A percentile compares a stretch with the other conserved stretches of the same genome.
phyloP scores from a whole-genome alignment of 2,888 invertebrate species.

The Sarcophaga variegata region DNA sequence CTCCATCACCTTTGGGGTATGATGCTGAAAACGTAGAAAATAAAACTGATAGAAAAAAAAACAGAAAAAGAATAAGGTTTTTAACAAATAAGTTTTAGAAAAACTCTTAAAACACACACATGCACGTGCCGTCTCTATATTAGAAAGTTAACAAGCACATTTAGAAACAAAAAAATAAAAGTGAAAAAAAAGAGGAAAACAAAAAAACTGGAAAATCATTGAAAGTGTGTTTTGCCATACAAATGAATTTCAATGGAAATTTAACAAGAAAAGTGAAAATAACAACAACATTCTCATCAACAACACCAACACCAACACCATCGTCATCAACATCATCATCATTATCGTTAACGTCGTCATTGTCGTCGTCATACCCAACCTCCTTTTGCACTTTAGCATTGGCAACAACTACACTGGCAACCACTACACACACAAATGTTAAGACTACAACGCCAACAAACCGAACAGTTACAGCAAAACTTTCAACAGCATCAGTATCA shows the following conservation, averaged over 20 bases:
- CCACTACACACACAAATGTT: slow-evolving; percentile 58
- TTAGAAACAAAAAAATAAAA: neutral
- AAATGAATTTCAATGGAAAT: slow-evolving; percentile 61
- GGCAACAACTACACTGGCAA: slow-evolving; percentile 1
- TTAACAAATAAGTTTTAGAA: slow-evolving; percentile 13
- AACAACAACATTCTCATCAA: slow-evolving; percentile 8
- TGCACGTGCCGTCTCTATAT: neutral
- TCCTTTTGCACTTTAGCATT: neutral
- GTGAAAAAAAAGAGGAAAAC: too few relatives aligned
- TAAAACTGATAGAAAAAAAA: neutral
- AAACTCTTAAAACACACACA: slow-evolving; percentile 12
- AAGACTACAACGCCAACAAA: slow-evolving; percentile 45
- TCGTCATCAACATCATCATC: slow-evolving; percentile 17
- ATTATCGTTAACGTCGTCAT: slow-evolving; percentile 32
- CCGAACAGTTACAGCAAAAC: slow-evolving; percentile 32
- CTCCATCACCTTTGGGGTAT: slow-evolving; percentile 31
- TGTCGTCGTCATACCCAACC: neutral
- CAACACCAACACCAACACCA: neutral
- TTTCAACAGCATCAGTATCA: slow-evolving; percentile 44
- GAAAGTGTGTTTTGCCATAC: slow-evolving; percentile 28
- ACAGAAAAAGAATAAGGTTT: slow-evolving; percentile 21
- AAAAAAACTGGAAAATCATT: slow-evolving; percentile 6
- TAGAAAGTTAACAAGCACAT: slow-evolving; percentile 53
- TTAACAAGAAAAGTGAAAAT: slow-evolving; percentile 51
- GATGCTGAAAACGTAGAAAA: slow-evolving; percentile 7